phyloP scores from a whole-genome alignment of 1,140 invertebrate species.

The Drepana arcuata region DNA sequence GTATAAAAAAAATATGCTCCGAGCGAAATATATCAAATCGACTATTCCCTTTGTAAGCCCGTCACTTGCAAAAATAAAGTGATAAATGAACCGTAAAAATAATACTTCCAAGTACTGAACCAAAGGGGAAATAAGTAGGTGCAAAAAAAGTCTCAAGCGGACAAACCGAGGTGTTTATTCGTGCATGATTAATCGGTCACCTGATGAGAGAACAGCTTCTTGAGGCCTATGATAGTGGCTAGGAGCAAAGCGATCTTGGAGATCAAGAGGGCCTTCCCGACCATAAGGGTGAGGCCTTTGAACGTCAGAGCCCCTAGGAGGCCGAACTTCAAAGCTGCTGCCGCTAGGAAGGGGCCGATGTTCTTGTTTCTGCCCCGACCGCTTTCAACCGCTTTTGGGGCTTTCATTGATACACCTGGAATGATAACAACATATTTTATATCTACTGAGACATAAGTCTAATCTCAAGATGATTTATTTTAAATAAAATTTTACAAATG shows the following conservation, averaged over 20 bases:
- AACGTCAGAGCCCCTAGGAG: slow-evolving; percentile 84
- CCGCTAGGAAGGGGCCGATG: slow-evolving; percentile 81
- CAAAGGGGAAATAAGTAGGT: too few relatives aligned
- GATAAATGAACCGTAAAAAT: too few relatives aligned
- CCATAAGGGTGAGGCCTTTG: slow-evolving; percentile 84
- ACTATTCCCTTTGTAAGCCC: too few relatives aligned
- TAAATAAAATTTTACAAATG: too few relatives aligned
- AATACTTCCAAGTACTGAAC: too few relatives aligned
- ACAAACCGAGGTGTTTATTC: too few relatives aligned
- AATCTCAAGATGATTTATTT: too few relatives aligned
- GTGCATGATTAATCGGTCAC: slow-evolving; percentile 56
- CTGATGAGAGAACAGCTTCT: slow-evolving; percentile 83
- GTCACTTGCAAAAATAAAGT: too few relatives aligned
- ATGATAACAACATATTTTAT: slow-evolving; percentile 13
- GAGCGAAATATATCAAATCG: slow-evolving; percentile 21
- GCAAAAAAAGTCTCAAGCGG: too few relatives aligned
- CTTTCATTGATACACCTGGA: slow-evolving; percentile 78
- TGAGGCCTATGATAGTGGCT: slow-evolving; percentile 84
- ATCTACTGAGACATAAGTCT: too few relatives aligned
- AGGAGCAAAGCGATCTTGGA: slow-evolving; percentile 86
- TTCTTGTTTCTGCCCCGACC: slow-evolving; percentile 82
- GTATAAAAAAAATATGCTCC: slow-evolving; percentile 4
- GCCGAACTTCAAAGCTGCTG: slow-evolving; percentile 84
- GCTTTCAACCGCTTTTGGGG: slow-evolving; percentile 71
- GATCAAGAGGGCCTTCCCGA: slow-evolving; percentile 86